Evolutionary conservation across 2,888 invertebrate species (phyloP), one percentile per base, ranked within the genome.

Genomic region (Hypolimnas misippus): DNA sequence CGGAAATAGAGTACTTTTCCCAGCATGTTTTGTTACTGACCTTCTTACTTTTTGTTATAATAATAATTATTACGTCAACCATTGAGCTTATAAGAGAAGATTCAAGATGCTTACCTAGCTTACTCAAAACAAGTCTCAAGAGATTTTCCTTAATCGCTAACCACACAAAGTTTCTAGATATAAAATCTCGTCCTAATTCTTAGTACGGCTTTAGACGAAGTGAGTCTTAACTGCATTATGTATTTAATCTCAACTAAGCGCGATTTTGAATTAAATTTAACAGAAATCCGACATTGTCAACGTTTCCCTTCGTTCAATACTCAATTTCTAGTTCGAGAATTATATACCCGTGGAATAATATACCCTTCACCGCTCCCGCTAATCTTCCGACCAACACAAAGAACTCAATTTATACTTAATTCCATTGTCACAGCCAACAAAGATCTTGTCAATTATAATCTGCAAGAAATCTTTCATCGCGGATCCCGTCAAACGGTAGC

Each of bases 371-470:
- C 81, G 81, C 86, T 85, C 79, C 75, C 78, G 84, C 87, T 91
- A 90, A 91, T 91, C 90, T 78, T 57, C 77, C 71, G 63, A 70
- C 73, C 77, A 69, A 68, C 80, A 90, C 89, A 91, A 92, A 83
- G 64, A 72, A 77, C 73, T 73, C 76, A 86, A 86, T 85, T 87
- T 86, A 85, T 80, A 81, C 79, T 80, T 82, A 77, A 79, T 78
- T 77, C 86, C 76, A 86, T 92, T 91, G 91, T 91, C 79, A 79
- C 76, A 72, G 69, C 73, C 82, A 86, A 91, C 91, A 92, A 90
- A 89, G 89, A 89, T 88, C 89, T 89, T 86, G 91, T 91, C 91
- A 91, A 89, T 91, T 91, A 89, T 90, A 90, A 91, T 90, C 88
- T 82, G 81, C 74, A 75, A 76, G 77, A 80, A 86, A 89, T 89